Evolutionary conservation across 2,797 vertebrate genomes (phyloP).

Genomic region (Sternotherus odoratus): DNA sequence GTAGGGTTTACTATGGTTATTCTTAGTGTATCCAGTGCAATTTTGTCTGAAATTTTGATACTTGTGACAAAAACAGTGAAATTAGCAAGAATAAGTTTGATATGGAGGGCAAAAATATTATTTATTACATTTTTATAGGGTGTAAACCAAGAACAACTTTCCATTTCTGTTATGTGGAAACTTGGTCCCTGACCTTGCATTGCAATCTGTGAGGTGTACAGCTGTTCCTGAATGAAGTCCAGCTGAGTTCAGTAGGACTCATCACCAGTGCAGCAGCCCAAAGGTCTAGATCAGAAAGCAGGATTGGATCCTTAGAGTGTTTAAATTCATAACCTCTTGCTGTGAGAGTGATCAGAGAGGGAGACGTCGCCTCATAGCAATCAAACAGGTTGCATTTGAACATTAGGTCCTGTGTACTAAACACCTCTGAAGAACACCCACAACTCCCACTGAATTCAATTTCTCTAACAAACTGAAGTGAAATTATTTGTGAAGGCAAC

Average conservation of each 20-base stretch:
- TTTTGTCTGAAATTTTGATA: background rate
- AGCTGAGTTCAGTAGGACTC: background rate
- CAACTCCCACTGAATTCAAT: background rate
- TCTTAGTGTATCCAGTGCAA: background rate
- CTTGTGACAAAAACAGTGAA: background rate
- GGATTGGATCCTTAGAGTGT: background rate
- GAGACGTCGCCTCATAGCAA: background rate
- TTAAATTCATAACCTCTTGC: background rate
- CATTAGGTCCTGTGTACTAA: background rate
- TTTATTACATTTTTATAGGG: background rate
- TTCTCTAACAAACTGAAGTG: background rate
- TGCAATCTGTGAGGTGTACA: background rate
- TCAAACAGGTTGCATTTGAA: background rate
- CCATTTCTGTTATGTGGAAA: background rate
- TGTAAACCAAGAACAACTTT: background rate
- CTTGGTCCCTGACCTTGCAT: background rate
- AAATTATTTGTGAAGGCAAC: conserved; percentile 16
- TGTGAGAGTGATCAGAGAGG: background rate
- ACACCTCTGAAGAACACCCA: background rate
- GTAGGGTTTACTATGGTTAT: background rate
- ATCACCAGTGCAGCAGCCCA: background rate
- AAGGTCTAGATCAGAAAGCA: background rate
- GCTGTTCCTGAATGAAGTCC: background rate
- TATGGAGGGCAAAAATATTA: background rate
- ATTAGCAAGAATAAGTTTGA: background rate